Percentiles rank a stretch among this genome's conserved stretches.
phyloP scores from a whole-genome alignment of 2,888 invertebrate genomes.

The Drosophila subsilvestris region DNA sequence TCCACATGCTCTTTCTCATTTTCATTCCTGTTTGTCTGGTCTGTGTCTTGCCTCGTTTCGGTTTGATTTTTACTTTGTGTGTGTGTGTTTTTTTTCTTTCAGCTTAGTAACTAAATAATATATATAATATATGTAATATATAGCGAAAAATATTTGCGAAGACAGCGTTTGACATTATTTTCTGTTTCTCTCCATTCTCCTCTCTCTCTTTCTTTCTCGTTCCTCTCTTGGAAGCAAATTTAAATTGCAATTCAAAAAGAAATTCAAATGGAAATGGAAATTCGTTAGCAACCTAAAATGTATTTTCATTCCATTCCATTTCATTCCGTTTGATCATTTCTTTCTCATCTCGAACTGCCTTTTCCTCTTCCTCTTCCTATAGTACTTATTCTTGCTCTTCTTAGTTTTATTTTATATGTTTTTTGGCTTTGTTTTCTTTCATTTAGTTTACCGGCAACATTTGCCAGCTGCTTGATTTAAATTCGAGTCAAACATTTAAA shows the following conservation, averaged over 20 bases:
- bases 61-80: not conserved
- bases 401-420: slow-evolving; percentile 33
- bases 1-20: slow-evolving; percentile 2
- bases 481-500: slow-evolving; percentile 78
- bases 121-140: slow-evolving; percentile 39
- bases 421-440: slow-evolving; percentile 57
- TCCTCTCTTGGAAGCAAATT: slow-evolving; percentile 62
- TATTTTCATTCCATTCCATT: slow-evolving; percentile 9
- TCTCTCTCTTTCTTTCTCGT: not conserved
- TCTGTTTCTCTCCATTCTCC: slow-evolving; percentile 25
- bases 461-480: slow-evolving; percentile 66
- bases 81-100: slow-evolving; percentile 19
- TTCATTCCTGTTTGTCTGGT: slow-evolving; percentile 20
- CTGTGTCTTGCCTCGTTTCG: slow-evolving; percentile 29
- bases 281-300: slow-evolving; percentile 50
- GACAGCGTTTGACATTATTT: slow-evolving; percentile 68
- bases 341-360: not conserved
- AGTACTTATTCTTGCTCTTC: slow-evolving; percentile 10
- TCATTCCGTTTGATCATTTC: not conserved
- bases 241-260: not conserved
- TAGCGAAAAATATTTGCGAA: slow-evolving; percentile 67
- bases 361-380: not conserved
- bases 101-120: slow-evolving; percentile 36
- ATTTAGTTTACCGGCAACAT: slow-evolving; percentile 55
- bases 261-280: slow-evolving; percentile 33